phyloP scores from a whole-genome alignment of 2,797 vertebrate genomes.

The Sardinella longiceps region DNA sequence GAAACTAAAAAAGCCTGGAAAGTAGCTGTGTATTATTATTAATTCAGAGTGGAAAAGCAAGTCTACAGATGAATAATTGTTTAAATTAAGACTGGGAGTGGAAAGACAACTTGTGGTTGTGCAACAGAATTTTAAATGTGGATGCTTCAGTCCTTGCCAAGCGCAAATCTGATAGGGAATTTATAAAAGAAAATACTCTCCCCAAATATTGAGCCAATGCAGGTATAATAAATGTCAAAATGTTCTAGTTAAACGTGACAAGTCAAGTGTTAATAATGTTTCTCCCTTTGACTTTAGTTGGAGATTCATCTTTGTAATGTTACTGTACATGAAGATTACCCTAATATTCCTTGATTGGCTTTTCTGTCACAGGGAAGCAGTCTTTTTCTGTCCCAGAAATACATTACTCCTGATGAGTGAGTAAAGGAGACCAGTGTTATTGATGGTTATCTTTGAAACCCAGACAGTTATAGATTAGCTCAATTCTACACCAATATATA shows the following conservation, averaged over 20 bases:
- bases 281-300: neutral
- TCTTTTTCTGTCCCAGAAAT: neutral
- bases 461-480: too few relatives aligned
- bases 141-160: neutral
- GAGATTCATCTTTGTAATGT: neutral
- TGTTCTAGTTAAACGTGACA: neutral
- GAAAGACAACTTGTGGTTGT: neutral
- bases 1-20: neutral
- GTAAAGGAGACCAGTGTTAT: neutral
- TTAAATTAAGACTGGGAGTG: neutral
- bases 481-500: neutral
- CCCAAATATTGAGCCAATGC: neutral
- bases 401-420: neutral
- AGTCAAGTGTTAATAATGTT: neutral
- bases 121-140: constrained; percentile 3
- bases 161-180: neutral
- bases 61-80: constrained; percentile 13
- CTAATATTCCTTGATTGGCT: neutral
- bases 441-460: neutral
- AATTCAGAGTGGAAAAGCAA: neutral
- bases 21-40: neutral
- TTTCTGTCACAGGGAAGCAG: neutral
- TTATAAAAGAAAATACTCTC: neutral
- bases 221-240: neutral
- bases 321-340: neutral